These are phyloP conservation scores for Leptinotarsa lineolata DNA, from an alignment of 1,140 invertebrate genomes.

Conservation along the genomic window DNA sequence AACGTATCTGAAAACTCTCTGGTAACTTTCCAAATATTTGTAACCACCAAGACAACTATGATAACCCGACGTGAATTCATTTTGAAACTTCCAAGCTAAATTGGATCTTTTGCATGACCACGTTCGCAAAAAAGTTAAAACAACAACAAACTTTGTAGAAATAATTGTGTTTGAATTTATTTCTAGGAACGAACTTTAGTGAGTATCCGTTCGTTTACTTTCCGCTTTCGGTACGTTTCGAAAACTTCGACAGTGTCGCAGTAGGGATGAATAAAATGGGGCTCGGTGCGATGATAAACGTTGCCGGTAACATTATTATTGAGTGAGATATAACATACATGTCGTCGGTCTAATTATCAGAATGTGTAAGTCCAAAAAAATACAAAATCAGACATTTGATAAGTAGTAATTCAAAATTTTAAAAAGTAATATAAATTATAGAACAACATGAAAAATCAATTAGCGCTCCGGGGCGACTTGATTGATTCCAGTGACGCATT, in stretches of 20 bases:
- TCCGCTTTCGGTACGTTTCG: not conserved
- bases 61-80: not conserved
- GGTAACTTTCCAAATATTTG: no score
- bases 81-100: constrained; percentile 6
- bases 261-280: not conserved
- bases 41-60: not conserved
- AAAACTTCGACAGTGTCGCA: not conserved
- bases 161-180: constrained; percentile 11
- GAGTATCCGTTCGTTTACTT: not conserved
- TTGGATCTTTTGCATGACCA: constrained; percentile 3
- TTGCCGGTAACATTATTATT: no score
- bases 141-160: not conserved
- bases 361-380: no score
- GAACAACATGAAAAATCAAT: no score
- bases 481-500: no score
- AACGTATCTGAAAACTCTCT: no score
- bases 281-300: not conserved
- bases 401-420: no score
- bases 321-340: no score
- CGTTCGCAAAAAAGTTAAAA: not conserved
- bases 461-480: no score
- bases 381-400: no score
- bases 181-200: constrained; percentile 1
- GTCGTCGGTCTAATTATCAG: no score
- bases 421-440: no score